Evolutionary conservation across 2,113 vertebrate species (phyloP), one percentile per base, ranked within the genome.

Genomic region (Parus major): DNA sequence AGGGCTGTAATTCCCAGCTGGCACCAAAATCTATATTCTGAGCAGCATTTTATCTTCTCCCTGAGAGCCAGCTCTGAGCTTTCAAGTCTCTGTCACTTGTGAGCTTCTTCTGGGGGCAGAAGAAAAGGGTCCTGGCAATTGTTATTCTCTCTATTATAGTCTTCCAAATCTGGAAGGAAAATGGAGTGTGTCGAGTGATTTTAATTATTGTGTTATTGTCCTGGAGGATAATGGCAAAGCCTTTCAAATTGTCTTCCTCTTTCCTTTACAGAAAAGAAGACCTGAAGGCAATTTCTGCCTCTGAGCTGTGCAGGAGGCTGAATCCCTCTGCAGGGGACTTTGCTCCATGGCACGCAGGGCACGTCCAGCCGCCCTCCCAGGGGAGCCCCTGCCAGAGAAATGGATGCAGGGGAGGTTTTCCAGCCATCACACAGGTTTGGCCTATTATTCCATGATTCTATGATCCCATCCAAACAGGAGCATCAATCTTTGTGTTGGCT

Each of bases 1-100:
- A 73, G 86, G 91, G 92, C 94, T 95, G 93, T 85, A 96, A 97
- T 96, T 97, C 96, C 94, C 94, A 97, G 88, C 92, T 97, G 96
- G 95, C 93, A 92, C 84, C 91, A 64, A 91, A 93, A 97, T 97
- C 94, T 73, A 71, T 97, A 88, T 96, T 97, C 96, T 91, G 68
- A 95, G 92, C 84, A 87, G 82, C 60, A 21, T 89, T 97, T 95
- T 64, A 24, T 97, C 95, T 95, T 95, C 86, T 96, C 88, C 88
- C 70, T 7, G 1, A 87, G 86, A 91, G 88, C 63, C 90, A 10
- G 65, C 79, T 94, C 79, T 13, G 29, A 92, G 93, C 87, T 93
- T 80, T 92, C 90, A 78, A 90, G 93, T 66, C 92, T 52, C 82
- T 90, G 93, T 96, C 93, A 95, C 79, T 88, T 59, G 63, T 60